phyloP scores from a whole-genome alignment of 2,113 vertebrate species.

The Python bivittatus region DNA sequence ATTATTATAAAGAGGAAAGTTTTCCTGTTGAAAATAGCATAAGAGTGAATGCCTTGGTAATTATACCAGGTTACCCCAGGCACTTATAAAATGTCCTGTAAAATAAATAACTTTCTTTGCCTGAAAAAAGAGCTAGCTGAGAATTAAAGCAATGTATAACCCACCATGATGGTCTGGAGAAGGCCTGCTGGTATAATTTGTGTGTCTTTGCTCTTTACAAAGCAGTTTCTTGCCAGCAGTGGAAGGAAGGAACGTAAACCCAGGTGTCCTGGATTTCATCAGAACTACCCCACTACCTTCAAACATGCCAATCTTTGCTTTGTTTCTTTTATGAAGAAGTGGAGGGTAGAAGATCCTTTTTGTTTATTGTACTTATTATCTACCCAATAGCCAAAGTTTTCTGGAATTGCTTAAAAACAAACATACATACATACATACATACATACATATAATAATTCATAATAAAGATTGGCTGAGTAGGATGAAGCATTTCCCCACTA shows the following conservation, averaged over 20 bases:
- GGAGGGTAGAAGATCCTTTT: neutral
- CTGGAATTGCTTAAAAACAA: neutral
- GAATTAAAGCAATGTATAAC: slow-evolving; percentile 51
- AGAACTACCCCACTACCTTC: slow-evolving; percentile 21
- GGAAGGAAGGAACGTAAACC: slow-evolving; percentile 40
- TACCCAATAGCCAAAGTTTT: neutral
- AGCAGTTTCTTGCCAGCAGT: slow-evolving; percentile 46
- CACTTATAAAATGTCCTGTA: slow-evolving; percentile 24
- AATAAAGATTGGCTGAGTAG: neutral
- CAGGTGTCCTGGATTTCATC: slow-evolving; percentile 37
- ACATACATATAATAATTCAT: neutral
- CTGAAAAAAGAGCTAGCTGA: slow-evolving; percentile 24
- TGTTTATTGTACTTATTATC: neutral
- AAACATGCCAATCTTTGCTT: slow-evolving; percentile 28
- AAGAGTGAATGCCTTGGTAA: slow-evolving; percentile 50
- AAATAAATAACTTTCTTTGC: slow-evolving; percentile 35
- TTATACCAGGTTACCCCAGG: slow-evolving; percentile 39
- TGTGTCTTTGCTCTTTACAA: slow-evolving; percentile 49
- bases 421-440: too few relatives aligned
- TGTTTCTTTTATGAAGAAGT: slow-evolving; percentile 20
- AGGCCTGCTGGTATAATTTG: slow-evolving; percentile 30
- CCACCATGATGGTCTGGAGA: slow-evolving; percentile 36
- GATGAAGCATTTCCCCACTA: neutral
- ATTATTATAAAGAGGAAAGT: slow-evolving; percentile 46
- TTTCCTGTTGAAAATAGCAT: slow-evolving; percentile 57